Evolutionary conservation across 2,113 vertebrate species (phyloP).

Genomic region (Cephalopholis sonnerati): DNA sequence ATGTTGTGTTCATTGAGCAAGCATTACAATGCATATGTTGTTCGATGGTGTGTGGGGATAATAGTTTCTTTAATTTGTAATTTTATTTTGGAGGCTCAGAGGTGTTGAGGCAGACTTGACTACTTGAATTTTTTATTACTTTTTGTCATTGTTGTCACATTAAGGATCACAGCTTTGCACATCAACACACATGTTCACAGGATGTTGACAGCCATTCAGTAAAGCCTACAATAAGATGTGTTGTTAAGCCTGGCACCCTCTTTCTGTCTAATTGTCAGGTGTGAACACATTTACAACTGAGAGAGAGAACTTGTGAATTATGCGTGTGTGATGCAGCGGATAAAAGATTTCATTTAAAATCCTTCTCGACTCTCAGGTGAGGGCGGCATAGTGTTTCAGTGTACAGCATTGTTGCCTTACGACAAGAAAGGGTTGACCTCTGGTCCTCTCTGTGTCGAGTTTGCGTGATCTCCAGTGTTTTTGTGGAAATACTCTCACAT

Average conservation of each 20-base stretch:
- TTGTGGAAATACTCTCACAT: not conserved
- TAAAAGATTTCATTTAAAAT: not conserved
- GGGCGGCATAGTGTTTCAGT: not conserved
- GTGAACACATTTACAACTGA: not conserved
- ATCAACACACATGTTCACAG: not conserved
- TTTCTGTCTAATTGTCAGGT: not conserved
- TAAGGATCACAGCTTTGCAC: not conserved
- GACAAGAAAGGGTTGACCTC: conserved; percentile 1
- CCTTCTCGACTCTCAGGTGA: not conserved
- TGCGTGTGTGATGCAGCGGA: not conserved
- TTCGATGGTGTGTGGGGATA: not conserved
- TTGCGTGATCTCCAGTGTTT: not conserved
- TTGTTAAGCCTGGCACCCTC: not conserved
- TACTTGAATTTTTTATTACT: not conserved
- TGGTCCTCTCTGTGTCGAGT: not conserved
- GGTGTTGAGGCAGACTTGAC: not conserved
- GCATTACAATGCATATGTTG: no score
- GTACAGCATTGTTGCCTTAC: not conserved
- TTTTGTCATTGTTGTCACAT: not conserved
- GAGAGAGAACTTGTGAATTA: not conserved
- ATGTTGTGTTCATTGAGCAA: no score
- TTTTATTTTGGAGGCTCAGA: not conserved
- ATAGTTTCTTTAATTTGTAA: no score
- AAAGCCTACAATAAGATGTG: not conserved
- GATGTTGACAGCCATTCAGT: not conserved